Percentiles rank a stretch among this genome's conserved stretches.
Conservation (phyloP, 2,797 vertebrate genomes). For the Sebastes paucispinis region DNA sequence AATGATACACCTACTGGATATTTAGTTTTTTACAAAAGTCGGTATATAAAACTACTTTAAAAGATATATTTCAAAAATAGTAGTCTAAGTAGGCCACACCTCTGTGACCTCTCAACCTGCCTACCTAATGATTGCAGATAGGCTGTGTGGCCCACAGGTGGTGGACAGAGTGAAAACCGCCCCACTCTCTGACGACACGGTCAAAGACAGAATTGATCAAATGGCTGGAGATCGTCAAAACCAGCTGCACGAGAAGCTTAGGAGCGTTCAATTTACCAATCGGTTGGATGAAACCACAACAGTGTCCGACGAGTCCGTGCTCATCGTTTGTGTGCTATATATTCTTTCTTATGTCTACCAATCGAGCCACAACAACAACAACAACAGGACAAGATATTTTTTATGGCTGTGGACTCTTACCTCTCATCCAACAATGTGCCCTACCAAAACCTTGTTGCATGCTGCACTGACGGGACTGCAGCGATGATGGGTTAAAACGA, state of each 20-base stretch:
- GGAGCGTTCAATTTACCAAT: neutral
- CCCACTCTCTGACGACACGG: neutral
- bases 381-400: neutral
- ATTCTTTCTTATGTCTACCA: neutral
- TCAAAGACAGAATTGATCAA: neutral
- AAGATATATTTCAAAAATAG: no score
- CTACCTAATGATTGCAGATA: neutral
- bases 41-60: no score
- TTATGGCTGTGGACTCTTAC: conserved; percentile 11
- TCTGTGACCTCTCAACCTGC: no score
- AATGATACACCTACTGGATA: no score
- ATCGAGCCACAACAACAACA: neutral
- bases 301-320: neutral
- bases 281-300: neutral
- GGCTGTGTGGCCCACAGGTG: neutral
- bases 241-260: neutral
- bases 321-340: neutral
- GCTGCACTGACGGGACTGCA: conserved; percentile 13
- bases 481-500: conserved; percentile 40
- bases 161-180: neutral
- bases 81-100: no score
- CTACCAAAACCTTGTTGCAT: conserved; percentile 12
- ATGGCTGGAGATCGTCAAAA: neutral
- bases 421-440: neutral
- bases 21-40: no score